phyloP scores from a whole-genome alignment of 1,140 invertebrate species.

The Drosophila grimshawi region DNA sequence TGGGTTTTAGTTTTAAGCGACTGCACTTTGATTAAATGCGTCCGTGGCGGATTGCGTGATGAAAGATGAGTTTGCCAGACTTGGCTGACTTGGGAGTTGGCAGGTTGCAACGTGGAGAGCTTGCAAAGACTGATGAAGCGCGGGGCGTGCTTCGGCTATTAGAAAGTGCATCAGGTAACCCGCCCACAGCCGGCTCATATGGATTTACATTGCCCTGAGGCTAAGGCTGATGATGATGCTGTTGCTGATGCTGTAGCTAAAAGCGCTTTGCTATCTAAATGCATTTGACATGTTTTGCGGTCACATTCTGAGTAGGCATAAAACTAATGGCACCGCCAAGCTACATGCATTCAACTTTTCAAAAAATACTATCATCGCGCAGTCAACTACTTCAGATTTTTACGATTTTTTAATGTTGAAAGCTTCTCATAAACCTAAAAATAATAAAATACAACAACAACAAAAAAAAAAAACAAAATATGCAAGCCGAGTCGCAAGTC shows the following conservation, averaged over 20 bases:
- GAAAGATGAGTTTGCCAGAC: conserved; percentile 10
- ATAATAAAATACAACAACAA: too few species aligned
- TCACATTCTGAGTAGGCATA: conserved; percentile 48
- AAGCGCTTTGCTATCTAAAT: conserved; percentile 61
- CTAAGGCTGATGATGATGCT: not conserved
- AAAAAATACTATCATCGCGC: conserved; percentile 3
- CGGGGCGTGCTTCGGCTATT: conserved; percentile 31
- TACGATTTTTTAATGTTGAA: conserved; percentile 72
- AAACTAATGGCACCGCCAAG: conserved; percentile 66
- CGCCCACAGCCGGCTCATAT: conserved; percentile 28
- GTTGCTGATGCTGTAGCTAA: not conserved
- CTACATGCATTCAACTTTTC: conserved; percentile 1
- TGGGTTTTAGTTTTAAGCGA: conserved; percentile 5
- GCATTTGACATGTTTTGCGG: conserved; percentile 74
- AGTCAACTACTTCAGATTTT: conserved; percentile 57
- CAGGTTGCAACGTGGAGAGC: too few species aligned
- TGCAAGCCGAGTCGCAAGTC: conserved; percentile 5
- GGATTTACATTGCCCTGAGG: not conserved
- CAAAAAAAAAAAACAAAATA: conserved; percentile 1
- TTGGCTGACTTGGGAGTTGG: not conserved
- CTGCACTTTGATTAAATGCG: conserved; percentile 44
- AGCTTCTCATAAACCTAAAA: conserved; percentile 72
- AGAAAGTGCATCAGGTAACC: conserved; percentile 62
- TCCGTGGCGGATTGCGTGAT: conserved; percentile 32
- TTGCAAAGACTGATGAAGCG: conserved; percentile 18